Percentiles rank a stretch among this genome's conserved stretches.
phyloP scores from a whole-genome alignment of 2,797 vertebrate species.

The Antrozous pallidus region DNA sequence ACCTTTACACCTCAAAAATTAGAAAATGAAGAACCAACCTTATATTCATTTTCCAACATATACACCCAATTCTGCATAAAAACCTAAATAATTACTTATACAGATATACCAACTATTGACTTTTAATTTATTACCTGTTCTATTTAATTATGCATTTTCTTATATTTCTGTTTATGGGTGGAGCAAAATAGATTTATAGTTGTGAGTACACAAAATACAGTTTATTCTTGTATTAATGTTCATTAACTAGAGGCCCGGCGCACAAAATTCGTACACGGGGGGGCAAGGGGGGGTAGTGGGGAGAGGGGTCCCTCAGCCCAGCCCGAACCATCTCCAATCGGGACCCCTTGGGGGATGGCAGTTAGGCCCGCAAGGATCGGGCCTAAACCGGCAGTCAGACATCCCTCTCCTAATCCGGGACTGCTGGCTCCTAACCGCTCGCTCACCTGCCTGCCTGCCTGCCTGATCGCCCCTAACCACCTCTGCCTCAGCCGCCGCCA shows the following conservation, averaged over 20 bases:
- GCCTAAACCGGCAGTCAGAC: too few species aligned
- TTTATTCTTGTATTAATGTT: background rate
- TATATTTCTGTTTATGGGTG: background rate
- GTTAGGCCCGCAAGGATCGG: too few species aligned
- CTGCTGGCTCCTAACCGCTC: too few species aligned
- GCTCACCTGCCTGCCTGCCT: too few species aligned
- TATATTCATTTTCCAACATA: background rate
- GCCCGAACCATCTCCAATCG: too few species aligned
- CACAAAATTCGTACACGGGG: too few species aligned
- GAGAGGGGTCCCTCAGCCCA: too few species aligned
- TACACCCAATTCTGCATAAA: background rate
- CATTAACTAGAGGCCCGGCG: background rate
- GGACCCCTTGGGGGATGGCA: too few species aligned
- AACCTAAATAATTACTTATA: background rate
- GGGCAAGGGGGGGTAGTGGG: accelerated
- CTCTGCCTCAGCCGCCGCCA: too few species aligned
- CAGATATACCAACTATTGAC: background rate
- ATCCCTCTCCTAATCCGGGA: too few species aligned
- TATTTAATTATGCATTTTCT: background rate
- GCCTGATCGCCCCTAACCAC: too few species aligned
- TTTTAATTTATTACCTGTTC: background rate
- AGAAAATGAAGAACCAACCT: background rate
- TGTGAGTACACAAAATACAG: background rate
- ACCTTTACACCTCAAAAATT: background rate
- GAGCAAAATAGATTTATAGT: background rate